These are phyloP conservation scores for Xestia sexstrigata DNA, from an alignment of 2,888 invertebrate genomes.

Conservation along the genomic window DNA sequence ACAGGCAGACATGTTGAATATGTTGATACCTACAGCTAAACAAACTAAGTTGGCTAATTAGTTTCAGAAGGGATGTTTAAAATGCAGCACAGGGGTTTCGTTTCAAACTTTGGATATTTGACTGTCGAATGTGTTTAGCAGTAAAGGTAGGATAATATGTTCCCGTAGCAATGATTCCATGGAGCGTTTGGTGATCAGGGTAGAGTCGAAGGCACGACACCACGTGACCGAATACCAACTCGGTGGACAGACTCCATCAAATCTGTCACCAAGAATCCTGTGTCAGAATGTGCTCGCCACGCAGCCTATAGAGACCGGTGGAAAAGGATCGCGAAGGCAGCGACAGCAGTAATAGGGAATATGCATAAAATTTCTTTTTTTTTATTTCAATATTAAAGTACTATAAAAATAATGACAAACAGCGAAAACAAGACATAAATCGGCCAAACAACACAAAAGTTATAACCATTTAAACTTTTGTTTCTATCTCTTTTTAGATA, in stretches of 20 bases:
- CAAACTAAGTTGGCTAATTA: constrained; percentile 12
- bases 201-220: neutral
- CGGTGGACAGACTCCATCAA: neutral
- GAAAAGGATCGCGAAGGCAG: neutral
- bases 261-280: neutral
- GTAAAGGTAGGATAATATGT: neutral
- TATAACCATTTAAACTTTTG: no score
- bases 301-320: neutral
- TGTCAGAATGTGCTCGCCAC: no score
- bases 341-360: no score
- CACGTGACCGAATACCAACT: neutral
- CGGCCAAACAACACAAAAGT: no score
- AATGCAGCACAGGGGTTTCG: constrained; percentile 9
- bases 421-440: no score
- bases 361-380: no score
- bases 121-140: constrained; percentile 9
- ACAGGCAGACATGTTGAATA: constrained; percentile 21
- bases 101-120: constrained; percentile 6
- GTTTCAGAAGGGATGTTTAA: constrained; percentile 17
- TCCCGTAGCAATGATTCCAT: neutral
- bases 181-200: no score
- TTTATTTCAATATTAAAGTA: no score
- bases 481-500: no score
- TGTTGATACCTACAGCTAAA: no score
- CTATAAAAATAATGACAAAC: no score